Base-by-base conservation (phyloP, 2,113 vertebrate genomes). In the Cepphus grylle region DNA sequence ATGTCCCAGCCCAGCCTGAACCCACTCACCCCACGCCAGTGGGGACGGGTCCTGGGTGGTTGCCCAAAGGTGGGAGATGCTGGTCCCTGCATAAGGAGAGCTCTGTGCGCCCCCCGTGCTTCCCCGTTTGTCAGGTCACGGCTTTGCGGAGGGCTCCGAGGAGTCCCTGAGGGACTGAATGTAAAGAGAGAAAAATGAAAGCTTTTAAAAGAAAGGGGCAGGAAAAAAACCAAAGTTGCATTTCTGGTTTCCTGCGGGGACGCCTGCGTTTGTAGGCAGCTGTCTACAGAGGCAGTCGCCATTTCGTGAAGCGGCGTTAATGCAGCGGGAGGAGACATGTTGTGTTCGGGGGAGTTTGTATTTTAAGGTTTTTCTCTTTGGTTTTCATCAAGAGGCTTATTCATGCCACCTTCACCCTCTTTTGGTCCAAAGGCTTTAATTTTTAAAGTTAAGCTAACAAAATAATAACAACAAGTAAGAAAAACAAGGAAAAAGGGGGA, bases 321-420 rank as follows among this genome's bases (percentile, higher is more conserved):
- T 49, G 79, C 93, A 40, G 90, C 45, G 0, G 65, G 63, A 94
- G 95, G 36, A 95, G 95, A 95, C 95, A 95, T 94, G 91, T 97
- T 92, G 62, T 63, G 73, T 76, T 72, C 23, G 0, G 17, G 38
- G 38, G 43, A 69, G 29, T 26, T 34, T 4, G 34, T 55, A 2
- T 63, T 88, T 67, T 36, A 43, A 67, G 34, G 14, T 2, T 77
- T 91, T 93, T 45, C 40, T 49, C 18, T 43, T 69, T 26, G 9
- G 5, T 56, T 79, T 61, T 61, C 45, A 72, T 36, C 36, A 27
- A 79, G n/a, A 72, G 23, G 34, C 5, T 61, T 73, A 32, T 26
- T 70, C 7, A 2, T 40, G 42, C 58, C 6, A 12, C 69, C 15
- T 88, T 77, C 15, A 2, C 34, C 6, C 18, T 71, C 20, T 12